A percentile compares a stretch with the other conserved stretches of the same genome.
phyloP scores from a whole-genome alignment of 2,888 invertebrate species.

The Minunthozetes semirufus region DNA sequence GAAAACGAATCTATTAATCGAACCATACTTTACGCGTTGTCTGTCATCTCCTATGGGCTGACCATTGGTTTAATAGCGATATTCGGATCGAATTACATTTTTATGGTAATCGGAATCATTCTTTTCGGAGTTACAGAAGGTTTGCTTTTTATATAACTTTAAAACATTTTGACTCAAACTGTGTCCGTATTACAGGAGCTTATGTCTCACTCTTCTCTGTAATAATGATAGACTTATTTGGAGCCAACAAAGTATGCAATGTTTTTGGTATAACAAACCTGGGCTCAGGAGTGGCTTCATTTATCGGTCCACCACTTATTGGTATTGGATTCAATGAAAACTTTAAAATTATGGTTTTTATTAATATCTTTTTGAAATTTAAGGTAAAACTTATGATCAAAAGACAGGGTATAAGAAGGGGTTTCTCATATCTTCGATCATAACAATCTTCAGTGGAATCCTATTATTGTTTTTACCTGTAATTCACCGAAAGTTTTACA shows the following conservation, averaged over 20 bases:
- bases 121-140: conserved; percentile 23
- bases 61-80: conserved; percentile 19
- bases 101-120: neutral
- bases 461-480: neutral
- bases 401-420: neutral
- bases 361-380: neutral
- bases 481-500: neutral
- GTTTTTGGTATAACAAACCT: conserved; percentile 24
- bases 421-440: neutral
- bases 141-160: neutral
- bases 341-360: neutral
- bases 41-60: conserved; percentile 15
- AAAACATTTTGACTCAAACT: neutral
- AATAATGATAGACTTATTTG: conserved; percentile 31
- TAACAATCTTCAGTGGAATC: neutral
- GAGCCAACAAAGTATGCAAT: conserved; percentile 15
- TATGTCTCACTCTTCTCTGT: conserved; percentile 13
- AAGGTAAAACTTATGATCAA: neutral
- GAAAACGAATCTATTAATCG: conserved; percentile 19
- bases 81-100: neutral
- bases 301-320: conserved; percentile 31
- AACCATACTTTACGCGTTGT: neutral
- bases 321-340: neutral
- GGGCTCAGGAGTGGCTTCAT: conserved; percentile 8
- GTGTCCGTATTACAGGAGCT: conserved; percentile 1